These are phyloP conservation scores for Cricetomys ansorgei DNA, from an alignment of 2,113 vertebrate genomes.

Conservation along the genomic window DNA sequence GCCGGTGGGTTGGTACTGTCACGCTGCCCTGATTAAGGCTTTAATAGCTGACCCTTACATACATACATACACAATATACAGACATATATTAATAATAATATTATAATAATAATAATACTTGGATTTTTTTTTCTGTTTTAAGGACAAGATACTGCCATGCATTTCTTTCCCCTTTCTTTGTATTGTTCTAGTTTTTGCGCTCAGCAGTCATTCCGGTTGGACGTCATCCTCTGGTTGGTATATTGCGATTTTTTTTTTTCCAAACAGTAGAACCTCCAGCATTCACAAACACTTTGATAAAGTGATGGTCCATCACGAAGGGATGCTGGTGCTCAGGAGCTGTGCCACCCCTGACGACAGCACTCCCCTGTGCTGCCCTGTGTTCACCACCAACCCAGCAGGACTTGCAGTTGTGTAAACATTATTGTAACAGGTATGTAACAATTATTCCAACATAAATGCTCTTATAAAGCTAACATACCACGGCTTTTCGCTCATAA, in stretches of 20 bases:
- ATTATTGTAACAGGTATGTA: conserved; percentile 81
- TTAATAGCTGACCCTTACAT: conserved; percentile 80
- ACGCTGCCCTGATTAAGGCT: conserved; percentile 82
- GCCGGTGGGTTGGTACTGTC: conserved; percentile 38
- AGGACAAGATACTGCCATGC: conserved; percentile 84
- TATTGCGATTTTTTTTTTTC: conserved; percentile 17
- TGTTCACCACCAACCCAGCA: conserved; percentile 61
- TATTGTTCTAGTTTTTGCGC: conserved; percentile 51
- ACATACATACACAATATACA: conserved; percentile 85
- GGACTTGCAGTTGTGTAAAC: conserved; percentile 85
- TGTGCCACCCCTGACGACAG: background rate
- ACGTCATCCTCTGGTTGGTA: conserved; percentile 15
- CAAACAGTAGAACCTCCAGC: conserved; percentile 53
- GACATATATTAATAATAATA: conserved; percentile 75
- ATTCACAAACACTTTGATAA: conserved; percentile 50
- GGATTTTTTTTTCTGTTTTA: conserved; percentile 78
- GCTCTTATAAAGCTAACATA: conserved; percentile 88
- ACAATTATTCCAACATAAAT: conserved; percentile 86
- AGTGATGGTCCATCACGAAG: conserved; percentile 14
- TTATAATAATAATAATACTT: conserved; percentile 84
- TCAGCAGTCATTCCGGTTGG: conserved; percentile 48
- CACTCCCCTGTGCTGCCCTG: background rate
- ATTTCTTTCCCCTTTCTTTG: conserved; percentile 76
- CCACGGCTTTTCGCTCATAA: conserved; percentile 86
- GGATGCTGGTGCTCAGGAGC: conserved; percentile 11